Conservation (phyloP, 2,888 invertebrate species). For the Unio delphinus region DNA sequence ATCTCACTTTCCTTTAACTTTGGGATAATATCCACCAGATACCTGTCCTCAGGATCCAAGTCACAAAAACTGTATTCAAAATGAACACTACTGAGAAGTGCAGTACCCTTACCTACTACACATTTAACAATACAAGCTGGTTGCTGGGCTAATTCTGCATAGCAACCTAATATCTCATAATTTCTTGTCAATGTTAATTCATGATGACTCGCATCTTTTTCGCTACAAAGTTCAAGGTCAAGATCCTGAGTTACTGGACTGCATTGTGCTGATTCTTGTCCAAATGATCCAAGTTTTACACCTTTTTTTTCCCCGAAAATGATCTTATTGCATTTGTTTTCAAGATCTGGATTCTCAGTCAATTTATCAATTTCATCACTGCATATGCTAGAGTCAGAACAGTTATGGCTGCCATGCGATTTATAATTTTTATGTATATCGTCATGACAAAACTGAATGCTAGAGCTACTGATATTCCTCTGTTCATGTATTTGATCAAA, state of each 20-base stretch:
- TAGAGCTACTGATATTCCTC: too few species aligned
- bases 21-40: constrained; percentile 30
- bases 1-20: constrained; percentile 19
- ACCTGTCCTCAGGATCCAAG: constrained; percentile 32
- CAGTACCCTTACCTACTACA: constrained; percentile 48
- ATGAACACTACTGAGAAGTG: constrained; percentile 58
- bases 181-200: not conserved
- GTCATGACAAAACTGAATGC: too few species aligned
- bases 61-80: constrained; percentile 49
- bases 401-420: too few species aligned
- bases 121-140: constrained; percentile 57
- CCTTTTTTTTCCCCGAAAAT: not conserved
- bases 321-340: too few species aligned
- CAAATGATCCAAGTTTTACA: not conserved
- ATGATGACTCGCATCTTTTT: not conserved
- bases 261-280: not conserved
- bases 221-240: too few species aligned
- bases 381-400: too few species aligned
- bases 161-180: constrained; percentile 29
- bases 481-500: too few species aligned
- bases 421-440: too few species aligned
- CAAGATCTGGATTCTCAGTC: too few species aligned
- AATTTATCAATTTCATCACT: too few species aligned
- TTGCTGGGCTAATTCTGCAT: constrained; percentile 24
- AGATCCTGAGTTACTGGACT: too few species aligned